Conservation (phyloP, 2,113 vertebrate species). For the Sinosuthora webbiana region DNA sequence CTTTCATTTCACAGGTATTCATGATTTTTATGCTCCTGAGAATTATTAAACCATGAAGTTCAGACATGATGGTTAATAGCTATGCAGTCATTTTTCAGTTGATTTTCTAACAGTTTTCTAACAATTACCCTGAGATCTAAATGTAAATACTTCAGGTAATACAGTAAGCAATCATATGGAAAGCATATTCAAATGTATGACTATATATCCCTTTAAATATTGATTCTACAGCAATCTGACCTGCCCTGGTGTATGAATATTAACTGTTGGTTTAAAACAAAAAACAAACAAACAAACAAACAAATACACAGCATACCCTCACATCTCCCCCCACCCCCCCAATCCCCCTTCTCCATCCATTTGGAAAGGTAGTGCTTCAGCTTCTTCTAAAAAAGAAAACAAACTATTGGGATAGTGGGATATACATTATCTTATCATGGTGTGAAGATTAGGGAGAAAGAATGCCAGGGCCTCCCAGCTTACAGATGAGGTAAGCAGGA, state of each 20-base stretch:
- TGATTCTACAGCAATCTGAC: background rate
- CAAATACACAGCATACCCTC: no score
- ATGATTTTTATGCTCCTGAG: conserved; percentile 65
- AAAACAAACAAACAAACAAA: background rate
- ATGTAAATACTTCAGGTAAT: background rate
- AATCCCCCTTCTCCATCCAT: background rate
- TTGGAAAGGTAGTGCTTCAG: background rate
- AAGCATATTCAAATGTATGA: background rate
- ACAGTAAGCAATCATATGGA: background rate
- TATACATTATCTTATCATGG: background rate
- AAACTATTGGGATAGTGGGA: background rate
- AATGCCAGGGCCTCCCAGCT: background rate
- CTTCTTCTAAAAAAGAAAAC: background rate
- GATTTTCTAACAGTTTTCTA: conserved; percentile 33
- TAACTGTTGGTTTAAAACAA: background rate
- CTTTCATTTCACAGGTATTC: conserved; percentile 71
- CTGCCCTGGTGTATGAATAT: background rate
- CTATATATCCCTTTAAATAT: background rate
- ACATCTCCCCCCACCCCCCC: no score
- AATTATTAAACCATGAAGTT: conserved; percentile 43
- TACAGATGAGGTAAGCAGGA: background rate
- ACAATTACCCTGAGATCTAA: background rate
- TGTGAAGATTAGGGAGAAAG: background rate
- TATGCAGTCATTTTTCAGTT: background rate
- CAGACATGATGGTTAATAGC: conserved; percentile 23